A percentile compares a stretch with the other conserved stretches of the same genome.
Conservation (phyloP, 2,113 vertebrate species). For the Ornithorhynchus anatinus region DNA sequence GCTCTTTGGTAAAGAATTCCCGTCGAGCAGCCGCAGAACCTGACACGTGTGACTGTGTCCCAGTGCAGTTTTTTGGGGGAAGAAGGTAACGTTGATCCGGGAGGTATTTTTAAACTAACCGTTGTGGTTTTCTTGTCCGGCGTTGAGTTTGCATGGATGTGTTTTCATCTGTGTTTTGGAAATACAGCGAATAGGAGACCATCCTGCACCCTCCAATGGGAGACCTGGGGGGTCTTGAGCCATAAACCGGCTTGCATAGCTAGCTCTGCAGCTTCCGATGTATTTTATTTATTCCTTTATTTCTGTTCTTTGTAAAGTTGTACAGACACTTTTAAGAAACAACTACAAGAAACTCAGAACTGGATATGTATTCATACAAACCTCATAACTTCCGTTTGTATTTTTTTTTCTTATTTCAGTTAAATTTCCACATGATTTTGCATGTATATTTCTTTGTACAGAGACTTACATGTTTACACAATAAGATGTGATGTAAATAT, state of each 20-base stretch:
- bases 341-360: slow-evolving; percentile 74
- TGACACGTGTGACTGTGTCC: slow-evolving; percentile 17
- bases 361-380: slow-evolving; percentile 83
- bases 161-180: slow-evolving; percentile 64
- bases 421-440: slow-evolving; percentile 88
- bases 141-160: slow-evolving; percentile 49
- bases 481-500: slow-evolving; percentile 94
- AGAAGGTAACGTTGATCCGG: slow-evolving; percentile 20
- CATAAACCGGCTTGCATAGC: slow-evolving; percentile 59
- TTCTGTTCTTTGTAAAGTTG: slow-evolving; percentile 88
- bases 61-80: slow-evolving; percentile 49
- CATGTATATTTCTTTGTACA: slow-evolving; percentile 99
- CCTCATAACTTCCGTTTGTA: slow-evolving; percentile 78
- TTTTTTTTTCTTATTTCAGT: slow-evolving; percentile 85
- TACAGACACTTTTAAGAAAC: slow-evolving; percentile 86
- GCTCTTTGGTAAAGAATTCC: slow-evolving; percentile 68
- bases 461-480: slow-evolving; percentile 89
- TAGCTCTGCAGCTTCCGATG: slow-evolving; percentile 72
- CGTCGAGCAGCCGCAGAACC: slow-evolving; percentile 21
- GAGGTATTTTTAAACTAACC: slow-evolving; percentile 49
- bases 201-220: slow-evolving; percentile 49
- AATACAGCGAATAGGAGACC: slow-evolving; percentile 47
- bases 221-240: slow-evolving; percentile 65
- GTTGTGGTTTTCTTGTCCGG: slow-evolving; percentile 55
- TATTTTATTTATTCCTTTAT: slow-evolving; percentile 78